Conservation (phyloP, 2,113 vertebrate species). For the Dryoscopus gambensis region DNA sequence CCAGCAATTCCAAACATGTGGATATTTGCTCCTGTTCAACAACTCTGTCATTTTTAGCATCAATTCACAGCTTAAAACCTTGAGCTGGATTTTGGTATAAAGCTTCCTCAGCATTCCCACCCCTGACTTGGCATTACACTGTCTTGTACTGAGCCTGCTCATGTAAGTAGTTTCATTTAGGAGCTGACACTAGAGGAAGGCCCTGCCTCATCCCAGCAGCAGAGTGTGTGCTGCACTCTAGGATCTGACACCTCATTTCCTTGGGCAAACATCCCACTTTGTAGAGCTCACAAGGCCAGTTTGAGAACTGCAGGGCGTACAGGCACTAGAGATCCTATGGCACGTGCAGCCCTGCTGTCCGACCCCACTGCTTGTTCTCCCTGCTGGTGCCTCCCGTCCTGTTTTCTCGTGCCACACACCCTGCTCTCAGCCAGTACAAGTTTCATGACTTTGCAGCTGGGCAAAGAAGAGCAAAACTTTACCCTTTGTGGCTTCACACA, state of each 20-base stretch:
- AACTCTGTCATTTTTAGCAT: neutral
- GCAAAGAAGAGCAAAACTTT: neutral
- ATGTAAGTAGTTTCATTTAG: neutral
- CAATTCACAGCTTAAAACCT: neutral
- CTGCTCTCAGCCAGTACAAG: neutral
- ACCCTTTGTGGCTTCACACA: neutral
- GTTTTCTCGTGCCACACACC: neutral
- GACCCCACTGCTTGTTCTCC: neutral
- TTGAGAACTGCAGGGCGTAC: neutral
- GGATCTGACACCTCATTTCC: neutral
- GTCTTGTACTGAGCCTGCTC: neutral
- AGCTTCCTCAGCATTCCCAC: neutral
- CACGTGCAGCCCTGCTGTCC: neutral
- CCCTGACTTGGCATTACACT: neutral
- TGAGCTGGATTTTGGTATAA: neutral
- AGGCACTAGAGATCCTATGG: neutral
- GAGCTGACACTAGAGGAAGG: neutral
- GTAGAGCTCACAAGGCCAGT: neutral
- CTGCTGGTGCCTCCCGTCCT: neutral
- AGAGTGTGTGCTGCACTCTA: neutral
- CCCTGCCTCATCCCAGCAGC: neutral
- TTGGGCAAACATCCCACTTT: neutral
- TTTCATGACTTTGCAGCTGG: neutral
- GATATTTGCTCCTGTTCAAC: neutral
- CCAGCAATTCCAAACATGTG: neutral